These are phyloP conservation scores for Bombus cullumanus DNA, from an alignment of 1,140 invertebrate species.

Conservation along the genomic window DNA sequence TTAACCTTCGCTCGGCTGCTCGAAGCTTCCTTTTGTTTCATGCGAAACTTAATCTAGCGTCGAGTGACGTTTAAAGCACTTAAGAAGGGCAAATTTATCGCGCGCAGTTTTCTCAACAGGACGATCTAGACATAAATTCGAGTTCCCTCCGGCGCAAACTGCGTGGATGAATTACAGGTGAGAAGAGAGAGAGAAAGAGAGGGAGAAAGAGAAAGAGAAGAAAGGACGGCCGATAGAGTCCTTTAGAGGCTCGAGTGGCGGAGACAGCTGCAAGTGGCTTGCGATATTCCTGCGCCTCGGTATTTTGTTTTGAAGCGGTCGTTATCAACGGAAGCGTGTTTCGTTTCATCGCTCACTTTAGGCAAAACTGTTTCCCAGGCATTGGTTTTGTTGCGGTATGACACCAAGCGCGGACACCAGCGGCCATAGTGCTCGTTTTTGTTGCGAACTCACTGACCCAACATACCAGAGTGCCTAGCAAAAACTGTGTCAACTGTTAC, in stretches of 20 bases:
- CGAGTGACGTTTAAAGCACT: constrained; percentile 11
- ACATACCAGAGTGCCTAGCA: not conserved
- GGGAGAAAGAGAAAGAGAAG: not conserved
- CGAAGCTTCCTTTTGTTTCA: not conserved
- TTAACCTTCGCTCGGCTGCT: not conserved
- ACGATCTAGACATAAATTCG: not conserved
- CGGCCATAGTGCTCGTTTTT: constrained; percentile 23
- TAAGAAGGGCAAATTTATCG: constrained; percentile 5
- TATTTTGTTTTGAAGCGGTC: constrained; percentile 45
- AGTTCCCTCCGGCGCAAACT: not conserved
- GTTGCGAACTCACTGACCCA: not conserved
- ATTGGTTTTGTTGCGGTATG: constrained; percentile 35
- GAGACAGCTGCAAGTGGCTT: constrained; percentile 42
- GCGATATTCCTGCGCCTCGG: not conserved
- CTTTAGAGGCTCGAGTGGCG: not conserved
- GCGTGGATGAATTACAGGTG: constrained; percentile 14
- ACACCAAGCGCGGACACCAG: not conserved
- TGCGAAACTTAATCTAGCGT: not conserved
- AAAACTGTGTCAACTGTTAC: constrained; percentile 38
- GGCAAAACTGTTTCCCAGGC: constrained; percentile 23
- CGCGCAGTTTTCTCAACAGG: not conserved
- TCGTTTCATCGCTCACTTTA: constrained; percentile 51
- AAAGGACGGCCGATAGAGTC: constrained; percentile 8
- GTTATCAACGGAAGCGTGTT: constrained; percentile 48
- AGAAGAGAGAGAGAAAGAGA: not conserved